Conservation (phyloP, 1,140 invertebrate genomes). For the Formica exsecta region DNA sequence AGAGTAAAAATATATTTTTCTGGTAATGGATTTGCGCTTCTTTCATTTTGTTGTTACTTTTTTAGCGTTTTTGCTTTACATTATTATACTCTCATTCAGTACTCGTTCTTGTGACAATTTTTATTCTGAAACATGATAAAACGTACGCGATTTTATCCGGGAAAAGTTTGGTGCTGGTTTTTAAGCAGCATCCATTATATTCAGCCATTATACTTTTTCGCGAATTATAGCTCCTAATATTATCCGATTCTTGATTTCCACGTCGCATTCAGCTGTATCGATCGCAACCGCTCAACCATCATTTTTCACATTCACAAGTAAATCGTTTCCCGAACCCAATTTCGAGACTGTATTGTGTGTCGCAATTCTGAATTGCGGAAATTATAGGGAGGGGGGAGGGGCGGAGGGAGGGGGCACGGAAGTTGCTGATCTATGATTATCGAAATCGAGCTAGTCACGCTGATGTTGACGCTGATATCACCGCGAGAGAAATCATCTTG, state of each 20-base stretch:
- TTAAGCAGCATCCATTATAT: background rate
- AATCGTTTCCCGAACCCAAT: background rate
- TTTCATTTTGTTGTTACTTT: background rate
- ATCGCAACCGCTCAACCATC: background rate
- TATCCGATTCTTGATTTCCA: background rate
- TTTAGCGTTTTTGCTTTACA: background rate
- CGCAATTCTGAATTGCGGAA: constrained; percentile 8
- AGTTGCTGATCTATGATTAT: constrained; percentile 23
- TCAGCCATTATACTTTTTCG: background rate
- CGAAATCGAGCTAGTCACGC: constrained; percentile 38
- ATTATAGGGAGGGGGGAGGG: background rate
- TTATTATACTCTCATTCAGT: background rate
- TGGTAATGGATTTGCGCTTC: background rate
- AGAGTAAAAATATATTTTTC: background rate
- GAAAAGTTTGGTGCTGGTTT: constrained; percentile 1
- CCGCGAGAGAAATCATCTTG: constrained; percentile 15
- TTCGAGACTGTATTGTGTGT: background rate
- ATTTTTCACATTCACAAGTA: constrained; percentile 1
- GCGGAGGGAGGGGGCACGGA: background rate
- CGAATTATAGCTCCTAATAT: background rate
- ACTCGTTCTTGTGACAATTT: background rate
- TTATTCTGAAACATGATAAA: background rate
- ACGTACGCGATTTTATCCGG: background rate
- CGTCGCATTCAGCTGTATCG: background rate
- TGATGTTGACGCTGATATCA: constrained; percentile 15